phyloP scores from a whole-genome alignment of 2,888 invertebrate species.

The Caenorhabditis angaria region DNA sequence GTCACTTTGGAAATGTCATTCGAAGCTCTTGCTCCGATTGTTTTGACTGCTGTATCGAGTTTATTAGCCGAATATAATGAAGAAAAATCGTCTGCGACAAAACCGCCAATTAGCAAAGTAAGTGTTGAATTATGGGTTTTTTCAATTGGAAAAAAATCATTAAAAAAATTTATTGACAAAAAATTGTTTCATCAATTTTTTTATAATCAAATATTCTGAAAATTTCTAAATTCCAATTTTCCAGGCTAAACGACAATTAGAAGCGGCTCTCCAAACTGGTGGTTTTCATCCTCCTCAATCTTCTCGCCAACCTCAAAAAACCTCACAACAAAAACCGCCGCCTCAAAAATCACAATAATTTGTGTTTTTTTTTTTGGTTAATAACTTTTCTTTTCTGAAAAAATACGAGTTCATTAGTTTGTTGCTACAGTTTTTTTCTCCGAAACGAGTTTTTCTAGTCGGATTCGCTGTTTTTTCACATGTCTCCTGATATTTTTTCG shows the following conservation, averaged over 20 bases:
- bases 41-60: slow-evolving; percentile 33
- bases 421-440: neutral
- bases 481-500: neutral
- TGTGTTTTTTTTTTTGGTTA: no score
- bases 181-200: no score
- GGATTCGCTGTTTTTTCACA: neutral
- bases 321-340: neutral
- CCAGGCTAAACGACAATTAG: neutral
- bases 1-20: slow-evolving; percentile 26
- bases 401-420: neutral
- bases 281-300: neutral
- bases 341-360: neutral
- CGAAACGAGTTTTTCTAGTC: slow-evolving; percentile 1
- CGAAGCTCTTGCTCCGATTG: slow-evolving; percentile 17
- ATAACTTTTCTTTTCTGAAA: no score
- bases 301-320: neutral
- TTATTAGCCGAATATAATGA: slow-evolving; percentile 33
- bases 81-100: slow-evolving; percentile 6
- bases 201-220: no score
- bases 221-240: neutral
- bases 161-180: no score
- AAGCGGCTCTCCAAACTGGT: neutral
- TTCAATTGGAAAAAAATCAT: no score
- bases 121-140: neutral
- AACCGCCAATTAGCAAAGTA: neutral